A percentile compares a stretch with the other conserved stretches of the same genome.
These are phyloP conservation scores for Drosophila tristis DNA, from an alignment of 1,140 invertebrate species.

Conservation along the genomic window DNA sequence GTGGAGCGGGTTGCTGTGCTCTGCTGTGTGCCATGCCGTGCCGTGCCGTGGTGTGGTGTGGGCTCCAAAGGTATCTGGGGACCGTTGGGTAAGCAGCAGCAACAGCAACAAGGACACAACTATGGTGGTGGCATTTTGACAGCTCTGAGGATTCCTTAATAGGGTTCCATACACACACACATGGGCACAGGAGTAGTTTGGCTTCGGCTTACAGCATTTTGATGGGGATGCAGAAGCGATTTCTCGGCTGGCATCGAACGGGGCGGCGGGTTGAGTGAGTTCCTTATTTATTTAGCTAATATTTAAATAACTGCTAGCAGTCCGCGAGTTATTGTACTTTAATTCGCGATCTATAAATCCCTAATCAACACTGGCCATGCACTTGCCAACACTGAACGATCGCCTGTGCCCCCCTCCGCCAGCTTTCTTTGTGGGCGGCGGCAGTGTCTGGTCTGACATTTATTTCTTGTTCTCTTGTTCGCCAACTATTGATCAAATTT, in stretches of 20 bases:
- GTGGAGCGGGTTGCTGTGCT: no score
- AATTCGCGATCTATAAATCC: no score
- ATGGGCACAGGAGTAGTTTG: slow-evolving; percentile 16
- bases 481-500: slow-evolving; percentile 80
- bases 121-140: slow-evolving; percentile 68
- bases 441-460: slow-evolving; percentile 40
- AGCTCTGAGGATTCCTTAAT: slow-evolving; percentile 58
- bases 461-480: slow-evolving; percentile 29
- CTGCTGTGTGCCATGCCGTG: no score
- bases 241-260: neutral
- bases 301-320: no score
- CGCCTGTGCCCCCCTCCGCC: neutral
- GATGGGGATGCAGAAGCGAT: neutral
- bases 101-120: slow-evolving; percentile 38
- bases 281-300: no score
- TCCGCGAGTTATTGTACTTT: no score
- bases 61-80: slow-evolving; percentile 33
- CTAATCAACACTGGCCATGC: no score
- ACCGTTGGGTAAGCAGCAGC: slow-evolving; percentile 38
- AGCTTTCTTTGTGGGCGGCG: slow-evolving; percentile 24
- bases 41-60: slow-evolving; percentile 1
- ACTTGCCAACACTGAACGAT: slow-evolving; percentile 16
- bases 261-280: no score
- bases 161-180: slow-evolving; percentile 5
- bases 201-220: slow-evolving; percentile 22